Percentiles rank a stretch among this genome's conserved stretches.
Conservation (phyloP, 1,140 invertebrate species). For the Trichoplusia ni region DNA sequence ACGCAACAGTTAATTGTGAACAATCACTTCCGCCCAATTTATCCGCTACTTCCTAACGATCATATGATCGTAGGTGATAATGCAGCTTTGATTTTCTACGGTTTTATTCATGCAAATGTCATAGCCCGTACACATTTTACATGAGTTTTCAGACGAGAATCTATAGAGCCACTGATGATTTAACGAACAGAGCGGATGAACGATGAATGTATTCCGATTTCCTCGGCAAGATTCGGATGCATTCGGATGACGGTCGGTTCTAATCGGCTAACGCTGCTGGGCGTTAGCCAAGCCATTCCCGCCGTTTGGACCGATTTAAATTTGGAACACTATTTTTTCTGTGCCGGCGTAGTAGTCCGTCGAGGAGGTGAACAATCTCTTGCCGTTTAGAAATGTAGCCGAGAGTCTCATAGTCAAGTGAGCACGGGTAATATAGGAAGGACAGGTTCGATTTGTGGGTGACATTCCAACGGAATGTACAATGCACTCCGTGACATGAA, state of each 20-base stretch:
- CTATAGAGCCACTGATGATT: slow-evolving; percentile 22
- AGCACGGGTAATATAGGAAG: background rate
- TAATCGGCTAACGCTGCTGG: slow-evolving; percentile 57
- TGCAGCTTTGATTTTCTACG: slow-evolving; percentile 37
- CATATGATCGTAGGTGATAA: slow-evolving; percentile 44
- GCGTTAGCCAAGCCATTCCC: slow-evolving; percentile 69
- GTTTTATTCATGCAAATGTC: slow-evolving; percentile 9
- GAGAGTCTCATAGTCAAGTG: background rate
- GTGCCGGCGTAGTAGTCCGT: slow-evolving; percentile 57
- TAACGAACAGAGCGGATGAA: slow-evolving; percentile 10
- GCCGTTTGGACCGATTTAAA: slow-evolving; percentile 67
- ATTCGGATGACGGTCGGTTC: slow-evolving; percentile 51
- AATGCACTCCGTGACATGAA: slow-evolving; percentile 58
- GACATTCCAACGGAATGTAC: slow-evolving; percentile 12
- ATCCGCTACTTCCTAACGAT: slow-evolving; percentile 40
- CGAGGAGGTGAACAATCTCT: slow-evolving; percentile 77
- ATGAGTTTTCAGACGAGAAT: background rate
- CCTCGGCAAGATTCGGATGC: slow-evolving; percentile 46
- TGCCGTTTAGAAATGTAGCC: slow-evolving; percentile 45
- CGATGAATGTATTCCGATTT: slow-evolving; percentile 27
- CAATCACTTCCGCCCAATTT: slow-evolving; percentile 50
- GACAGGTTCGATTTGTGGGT: background rate
- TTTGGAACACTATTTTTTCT: slow-evolving; percentile 76
- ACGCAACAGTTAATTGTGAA: slow-evolving; percentile 34
- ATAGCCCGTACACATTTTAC: background rate